Percentiles rank a stretch among this genome's conserved stretches.
phyloP scores from a whole-genome alignment of 35 echinoderm and acorn worm genomes.

The Apostichopus parvimensis region DNA sequence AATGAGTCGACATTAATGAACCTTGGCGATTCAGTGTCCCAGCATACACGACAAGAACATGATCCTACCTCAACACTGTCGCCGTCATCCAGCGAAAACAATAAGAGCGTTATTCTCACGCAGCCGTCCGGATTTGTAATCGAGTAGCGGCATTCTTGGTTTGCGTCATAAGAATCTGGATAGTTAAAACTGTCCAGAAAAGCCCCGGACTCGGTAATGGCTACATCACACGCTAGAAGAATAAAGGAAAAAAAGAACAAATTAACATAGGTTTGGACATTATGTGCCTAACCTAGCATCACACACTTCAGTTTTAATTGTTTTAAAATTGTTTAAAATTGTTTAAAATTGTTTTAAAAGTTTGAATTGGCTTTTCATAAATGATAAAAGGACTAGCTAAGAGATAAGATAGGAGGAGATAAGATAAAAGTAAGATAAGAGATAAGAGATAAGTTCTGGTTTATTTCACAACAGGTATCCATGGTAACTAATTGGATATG shows the following conservation, averaged over 20 bases:
- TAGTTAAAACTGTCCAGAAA: conserved; percentile 22
- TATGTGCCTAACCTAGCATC: background rate
- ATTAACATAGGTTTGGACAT: background rate
- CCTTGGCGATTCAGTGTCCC: no score
- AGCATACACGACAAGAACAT: background rate
- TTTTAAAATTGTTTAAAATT: no score
- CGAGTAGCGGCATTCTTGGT: conserved; percentile 59
- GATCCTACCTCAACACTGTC: conserved; percentile 60
- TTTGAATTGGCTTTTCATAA: no score
- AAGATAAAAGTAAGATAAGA: no score
- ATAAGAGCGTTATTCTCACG: background rate
- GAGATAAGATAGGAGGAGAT: no score
- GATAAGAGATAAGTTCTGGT: no score
- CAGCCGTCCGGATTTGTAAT: conserved; percentile 70
- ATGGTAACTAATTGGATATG: no score
- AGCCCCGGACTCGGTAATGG: background rate
- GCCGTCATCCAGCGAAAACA: background rate
- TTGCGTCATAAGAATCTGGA: conserved; percentile 53
- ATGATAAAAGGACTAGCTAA: no score
- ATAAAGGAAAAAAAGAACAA: background rate
- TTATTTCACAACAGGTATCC: no score
- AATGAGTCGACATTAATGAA: no score
- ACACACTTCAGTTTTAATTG: background rate
- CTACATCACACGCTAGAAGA: conserved; percentile 43
- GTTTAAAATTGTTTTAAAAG: no score